A percentile compares a stretch with the other conserved stretches of the same genome.
Conservation (phyloP, 2,113 vertebrate genomes). For the Callipepla californica region DNA sequence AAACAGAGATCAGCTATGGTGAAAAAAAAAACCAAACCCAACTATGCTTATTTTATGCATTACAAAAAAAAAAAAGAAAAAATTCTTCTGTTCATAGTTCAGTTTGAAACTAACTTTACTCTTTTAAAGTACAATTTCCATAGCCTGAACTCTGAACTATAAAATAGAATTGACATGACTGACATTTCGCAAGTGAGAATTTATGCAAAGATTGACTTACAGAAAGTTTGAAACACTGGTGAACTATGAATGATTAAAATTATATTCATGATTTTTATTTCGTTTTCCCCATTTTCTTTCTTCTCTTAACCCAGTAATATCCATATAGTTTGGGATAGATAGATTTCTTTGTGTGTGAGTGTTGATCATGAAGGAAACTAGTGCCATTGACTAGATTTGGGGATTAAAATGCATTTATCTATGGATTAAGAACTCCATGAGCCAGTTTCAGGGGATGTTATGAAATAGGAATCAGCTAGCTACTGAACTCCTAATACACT, state of each 20-base stretch:
- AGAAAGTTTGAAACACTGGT: conserved; percentile 30
- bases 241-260: conserved; percentile 47
- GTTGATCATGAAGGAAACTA: conserved; percentile 6
- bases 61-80: neutral
- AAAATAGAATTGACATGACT: neutral
- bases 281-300: neutral
- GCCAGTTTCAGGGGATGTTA: conserved; percentile 19
- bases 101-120: neutral
- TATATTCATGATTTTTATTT: neutral
- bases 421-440: conserved; percentile 23
- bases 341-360: neutral
- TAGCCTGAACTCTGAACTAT: conserved; percentile 19
- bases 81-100: neutral
- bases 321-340: neutral
- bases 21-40: neutral
- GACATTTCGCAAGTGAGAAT: conserved; percentile 36
- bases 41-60: neutral
- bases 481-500: conserved; percentile 37
- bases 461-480: conserved; percentile 34
- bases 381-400: neutral
- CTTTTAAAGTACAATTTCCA: neutral
- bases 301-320: conserved; percentile 16
- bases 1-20: neutral
- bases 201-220: conserved; percentile 26
- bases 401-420: conserved; percentile 57